phyloP scores from a whole-genome alignment of 2,888 invertebrate species.

The Nycteola revayana region DNA sequence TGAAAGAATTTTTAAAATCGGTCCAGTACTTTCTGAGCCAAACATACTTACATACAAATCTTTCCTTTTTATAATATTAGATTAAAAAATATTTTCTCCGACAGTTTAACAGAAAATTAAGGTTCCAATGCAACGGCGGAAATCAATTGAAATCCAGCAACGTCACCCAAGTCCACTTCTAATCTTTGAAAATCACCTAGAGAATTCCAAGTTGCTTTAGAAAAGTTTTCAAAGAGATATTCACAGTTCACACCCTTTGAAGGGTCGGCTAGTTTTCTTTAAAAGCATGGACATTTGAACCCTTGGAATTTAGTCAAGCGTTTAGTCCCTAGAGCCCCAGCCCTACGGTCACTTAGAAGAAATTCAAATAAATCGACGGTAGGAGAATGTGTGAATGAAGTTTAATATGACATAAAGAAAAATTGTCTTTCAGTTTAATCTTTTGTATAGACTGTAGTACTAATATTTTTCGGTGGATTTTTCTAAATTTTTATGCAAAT shows the following conservation, averaged over 20 bases:
- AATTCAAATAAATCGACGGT: slow-evolving; percentile 61
- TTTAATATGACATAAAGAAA: slow-evolving; percentile 6
- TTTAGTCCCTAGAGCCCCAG: slow-evolving; percentile 57
- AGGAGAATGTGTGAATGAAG: slow-evolving; percentile 30
- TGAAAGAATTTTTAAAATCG: too few species aligned
- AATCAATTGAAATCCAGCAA: slow-evolving; percentile 15
- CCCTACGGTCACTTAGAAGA: slow-evolving; percentile 63
- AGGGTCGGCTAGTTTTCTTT: slow-evolving; percentile 70
- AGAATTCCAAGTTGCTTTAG: slow-evolving; percentile 27
- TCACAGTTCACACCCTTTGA: slow-evolving; percentile 69
- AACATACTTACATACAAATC: too few species aligned
- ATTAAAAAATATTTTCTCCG: too few species aligned
- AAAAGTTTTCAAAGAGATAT: slow-evolving; percentile 59
- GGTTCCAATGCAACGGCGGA: background rate
- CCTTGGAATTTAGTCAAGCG: slow-evolving; percentile 74
- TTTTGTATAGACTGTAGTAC: too few species aligned
- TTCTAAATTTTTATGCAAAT: too few species aligned
- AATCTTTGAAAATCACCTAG: slow-evolving; percentile 24
- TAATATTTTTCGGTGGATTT: too few species aligned
- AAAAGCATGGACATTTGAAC: slow-evolving; percentile 69
- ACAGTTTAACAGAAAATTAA: too few species aligned
- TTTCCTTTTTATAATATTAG: too few species aligned
- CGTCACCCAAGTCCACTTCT: slow-evolving; percentile 22
- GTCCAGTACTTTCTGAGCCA: too few species aligned
- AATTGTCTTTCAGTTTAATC: too few species aligned